Conservation (phyloP, 2,113 vertebrate genomes). For the Lophochroa leadbeateri region DNA sequence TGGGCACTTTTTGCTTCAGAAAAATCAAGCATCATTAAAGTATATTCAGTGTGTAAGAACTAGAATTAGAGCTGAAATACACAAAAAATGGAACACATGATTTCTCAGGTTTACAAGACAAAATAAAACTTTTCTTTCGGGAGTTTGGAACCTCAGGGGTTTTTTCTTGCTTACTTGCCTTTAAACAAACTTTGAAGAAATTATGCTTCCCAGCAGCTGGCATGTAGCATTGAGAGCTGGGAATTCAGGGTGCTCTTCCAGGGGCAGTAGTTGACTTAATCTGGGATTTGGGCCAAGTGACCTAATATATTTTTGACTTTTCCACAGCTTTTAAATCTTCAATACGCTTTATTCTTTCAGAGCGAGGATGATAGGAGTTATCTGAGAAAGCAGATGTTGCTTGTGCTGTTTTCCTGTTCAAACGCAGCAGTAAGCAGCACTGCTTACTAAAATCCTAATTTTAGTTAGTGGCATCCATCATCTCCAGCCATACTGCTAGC, state of each 20-base stretch:
- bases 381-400: not conserved
- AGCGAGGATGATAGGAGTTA: not conserved
- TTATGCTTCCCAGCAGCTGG: not conserved
- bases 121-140: not conserved
- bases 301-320: not conserved
- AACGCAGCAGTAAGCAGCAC: not conserved
- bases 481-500: not conserved
- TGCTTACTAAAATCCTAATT: not conserved
- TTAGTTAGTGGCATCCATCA: not conserved
- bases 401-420: not conserved
- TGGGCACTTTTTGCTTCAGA: not conserved
- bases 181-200: not conserved
- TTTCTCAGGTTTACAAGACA: not conserved
- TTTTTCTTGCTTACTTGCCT: not conserved
- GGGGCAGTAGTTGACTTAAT: not conserved
- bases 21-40: not conserved
- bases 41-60: not conserved
- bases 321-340: conserved; percentile 3
- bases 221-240: not conserved
- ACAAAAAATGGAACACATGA: not conserved
- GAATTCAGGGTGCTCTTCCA: not conserved
- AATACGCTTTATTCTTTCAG: not conserved
- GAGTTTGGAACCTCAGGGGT: not conserved
- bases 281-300: conserved; percentile 1
- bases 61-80: not conserved